These are phyloP conservation scores for Colaptes auratus DNA, from an alignment of 2,113 vertebrate species.

Conservation along the genomic window DNA sequence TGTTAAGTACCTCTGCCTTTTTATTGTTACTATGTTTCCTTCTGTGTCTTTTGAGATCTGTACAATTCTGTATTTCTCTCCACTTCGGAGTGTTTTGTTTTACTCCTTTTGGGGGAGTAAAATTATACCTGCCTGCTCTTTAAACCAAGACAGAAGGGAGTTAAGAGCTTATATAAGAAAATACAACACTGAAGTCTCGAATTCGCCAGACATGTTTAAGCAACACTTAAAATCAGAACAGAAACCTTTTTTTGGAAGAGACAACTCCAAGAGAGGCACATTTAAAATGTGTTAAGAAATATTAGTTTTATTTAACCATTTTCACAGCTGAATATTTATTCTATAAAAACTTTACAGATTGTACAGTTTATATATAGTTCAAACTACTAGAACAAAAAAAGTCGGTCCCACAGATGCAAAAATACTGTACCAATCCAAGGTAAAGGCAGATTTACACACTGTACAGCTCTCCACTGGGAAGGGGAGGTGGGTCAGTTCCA, in stretches of 20 bases:
- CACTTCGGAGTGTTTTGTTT: too few species aligned
- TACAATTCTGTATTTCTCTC: too few species aligned
- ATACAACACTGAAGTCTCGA: not conserved
- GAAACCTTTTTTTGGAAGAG: not conserved
- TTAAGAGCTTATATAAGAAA: not conserved
- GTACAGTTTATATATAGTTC: constrained; percentile 89
- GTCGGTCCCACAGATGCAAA: constrained; percentile 89
- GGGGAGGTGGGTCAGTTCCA: constrained; percentile 80
- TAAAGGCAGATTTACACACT: constrained; percentile 83
- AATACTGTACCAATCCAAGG: constrained; percentile 86
- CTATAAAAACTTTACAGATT: constrained; percentile 94
- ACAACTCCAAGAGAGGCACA: constrained; percentile 24
- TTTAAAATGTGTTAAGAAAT: constrained; percentile 85
- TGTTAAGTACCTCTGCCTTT: too few species aligned
- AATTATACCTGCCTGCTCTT: too few species aligned
- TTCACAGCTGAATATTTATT: constrained; percentile 91
- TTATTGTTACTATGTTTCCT: too few species aligned
- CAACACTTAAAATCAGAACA: not conserved
- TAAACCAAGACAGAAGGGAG: not conserved
- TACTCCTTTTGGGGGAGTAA: too few species aligned
- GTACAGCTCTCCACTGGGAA: constrained; percentile 77
- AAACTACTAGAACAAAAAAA: constrained; percentile 87
- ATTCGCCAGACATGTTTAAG: not conserved
- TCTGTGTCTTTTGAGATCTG: too few species aligned
- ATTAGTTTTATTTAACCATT: constrained; percentile 91